A percentile compares a stretch with the other conserved stretches of the same genome.
Evolutionary conservation across 2,797 vertebrate species (phyloP).

Genomic region (Hipposideros larvatus): DNA sequence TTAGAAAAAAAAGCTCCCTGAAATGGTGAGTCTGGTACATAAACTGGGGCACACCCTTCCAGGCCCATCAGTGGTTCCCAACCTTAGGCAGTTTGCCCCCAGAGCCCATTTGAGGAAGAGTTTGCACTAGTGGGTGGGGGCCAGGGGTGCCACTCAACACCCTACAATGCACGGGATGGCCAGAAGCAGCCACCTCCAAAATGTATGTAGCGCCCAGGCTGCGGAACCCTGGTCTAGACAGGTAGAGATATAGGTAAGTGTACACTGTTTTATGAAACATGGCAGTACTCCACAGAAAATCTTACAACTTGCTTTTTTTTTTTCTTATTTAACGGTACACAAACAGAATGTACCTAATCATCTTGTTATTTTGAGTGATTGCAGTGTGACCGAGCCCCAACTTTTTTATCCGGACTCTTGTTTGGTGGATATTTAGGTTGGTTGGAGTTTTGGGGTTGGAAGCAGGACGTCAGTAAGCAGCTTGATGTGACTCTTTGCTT

Average conservation of each 20-base stretch:
- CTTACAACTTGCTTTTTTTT: neutral
- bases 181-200: fast-evolving
- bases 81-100: neutral
- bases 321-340: neutral
- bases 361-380: neutral
- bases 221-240: neutral
- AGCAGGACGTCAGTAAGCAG: neutral
- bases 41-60: neutral
- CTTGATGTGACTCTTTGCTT: neutral
- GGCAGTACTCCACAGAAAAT: neutral
- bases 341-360: neutral
- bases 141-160: neutral
- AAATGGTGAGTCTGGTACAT: neutral
- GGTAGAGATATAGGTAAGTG: fast-evolving
- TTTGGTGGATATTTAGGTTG: neutral
- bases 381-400: neutral
- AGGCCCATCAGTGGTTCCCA: neutral
- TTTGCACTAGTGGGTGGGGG: neutral
- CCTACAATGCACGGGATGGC: fast-evolving
- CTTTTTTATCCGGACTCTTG: neutral
- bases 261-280: fast-evolving
- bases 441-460: neutral
- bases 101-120: no score
- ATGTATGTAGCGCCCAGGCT: fast-evolving
- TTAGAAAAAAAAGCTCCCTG: neutral